These are phyloP conservation scores for Macropus fuliginosus DNA, from an alignment of 2,797 vertebrate species.

Conservation along the genomic window DNA sequence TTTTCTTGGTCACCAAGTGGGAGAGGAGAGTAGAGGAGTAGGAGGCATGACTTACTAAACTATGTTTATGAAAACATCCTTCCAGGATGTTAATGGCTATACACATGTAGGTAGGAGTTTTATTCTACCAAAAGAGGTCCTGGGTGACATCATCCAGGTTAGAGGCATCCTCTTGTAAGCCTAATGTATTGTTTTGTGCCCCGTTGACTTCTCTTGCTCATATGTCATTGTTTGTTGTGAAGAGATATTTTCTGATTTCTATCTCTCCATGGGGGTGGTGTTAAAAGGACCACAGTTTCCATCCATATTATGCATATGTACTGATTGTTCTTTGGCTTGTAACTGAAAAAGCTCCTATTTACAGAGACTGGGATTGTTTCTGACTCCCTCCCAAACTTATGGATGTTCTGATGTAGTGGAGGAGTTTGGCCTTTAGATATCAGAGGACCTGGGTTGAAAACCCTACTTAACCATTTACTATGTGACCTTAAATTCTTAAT, in stretches of 20 bases:
- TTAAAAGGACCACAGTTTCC: neutral
- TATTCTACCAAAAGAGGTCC: neutral
- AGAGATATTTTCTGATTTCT: neutral
- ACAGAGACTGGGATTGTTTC: neutral
- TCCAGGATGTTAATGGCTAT: neutral
- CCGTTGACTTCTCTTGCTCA: neutral
- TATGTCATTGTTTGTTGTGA: neutral
- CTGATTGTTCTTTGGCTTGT: neutral
- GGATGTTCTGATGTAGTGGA: neutral
- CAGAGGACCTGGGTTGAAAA: neutral
- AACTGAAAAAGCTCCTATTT: neutral
- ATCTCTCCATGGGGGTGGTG: neutral
- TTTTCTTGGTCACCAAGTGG: neutral
- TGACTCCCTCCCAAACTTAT: neutral
- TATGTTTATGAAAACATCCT: slow-evolving; percentile 6
- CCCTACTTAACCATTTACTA: neutral
- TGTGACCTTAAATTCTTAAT: neutral
- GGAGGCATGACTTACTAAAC: neutral
- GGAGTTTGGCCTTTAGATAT: neutral
- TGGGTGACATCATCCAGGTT: neutral
- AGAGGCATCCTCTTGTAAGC: neutral
- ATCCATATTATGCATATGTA: neutral
- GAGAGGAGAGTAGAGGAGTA: neutral
- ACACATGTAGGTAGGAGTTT: neutral
- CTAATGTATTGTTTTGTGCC: neutral